Evolutionary conservation across 2,797 vertebrate species (phyloP), one percentile per base, ranked within the genome.

Genomic region (Pteronotus mesoamericanus): DNA sequence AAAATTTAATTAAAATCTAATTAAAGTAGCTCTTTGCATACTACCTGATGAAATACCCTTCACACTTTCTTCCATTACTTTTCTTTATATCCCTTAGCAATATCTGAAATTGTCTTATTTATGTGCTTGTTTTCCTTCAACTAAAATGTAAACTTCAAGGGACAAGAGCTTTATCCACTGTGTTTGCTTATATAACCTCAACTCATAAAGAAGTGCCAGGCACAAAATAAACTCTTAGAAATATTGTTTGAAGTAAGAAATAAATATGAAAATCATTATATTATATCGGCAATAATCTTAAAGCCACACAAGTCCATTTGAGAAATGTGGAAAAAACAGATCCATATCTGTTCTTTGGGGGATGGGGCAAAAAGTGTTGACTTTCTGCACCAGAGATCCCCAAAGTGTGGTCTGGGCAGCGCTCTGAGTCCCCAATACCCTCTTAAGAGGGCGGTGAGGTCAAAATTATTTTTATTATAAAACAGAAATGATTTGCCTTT

Each of bases 221-320:
- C n/a, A 77, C 53, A 85, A 91, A 94, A 64, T 61, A 85, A 96
- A 86, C 55, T 74, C 15, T 55, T 78, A 59, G 44, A 77, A 95
- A 79, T 72, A 77, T 39, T 93, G 71, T 77, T 92, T 89, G 71
- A 91, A 61, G 86, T 82, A 86, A 90, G 80, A 46, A 92, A 89
- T 34, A 93, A 82, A 88, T 86, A 34, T 78, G 85, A 94, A 46
- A 91, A 94, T 87, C 14, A 71, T 92, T 80, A 75, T n/a, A 26
- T 34, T 46, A 1, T 64, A 19, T 78, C 72, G 24, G 68, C 71
- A 16, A 86, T 64, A 34, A 86, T 29, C 66, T 59, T 69, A 66
- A 19, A 34, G 61, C 24, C 92, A 75, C 48, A 88, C 42, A 92
- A 82, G 22, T 88, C 94, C 82, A 46, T 21, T 75, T 21, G 34